These are phyloP conservation scores for Chauna torquata DNA, from an alignment of 2,113 vertebrate species.

Conservation along the genomic window DNA sequence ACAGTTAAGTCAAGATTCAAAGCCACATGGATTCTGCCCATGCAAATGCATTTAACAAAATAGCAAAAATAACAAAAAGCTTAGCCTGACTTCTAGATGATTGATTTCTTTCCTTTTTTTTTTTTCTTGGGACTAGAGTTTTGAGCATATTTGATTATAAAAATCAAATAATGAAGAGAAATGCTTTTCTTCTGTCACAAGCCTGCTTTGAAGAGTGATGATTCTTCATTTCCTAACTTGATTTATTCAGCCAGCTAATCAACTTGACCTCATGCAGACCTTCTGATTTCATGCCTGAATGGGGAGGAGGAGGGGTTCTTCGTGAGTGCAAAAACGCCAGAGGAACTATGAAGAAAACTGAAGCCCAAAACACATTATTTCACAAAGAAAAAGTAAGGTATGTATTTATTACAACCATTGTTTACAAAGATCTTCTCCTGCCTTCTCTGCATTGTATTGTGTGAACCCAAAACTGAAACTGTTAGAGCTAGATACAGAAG, in stretches of 20 bases:
- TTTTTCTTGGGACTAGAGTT: background rate
- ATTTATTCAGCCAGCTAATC: conserved; percentile 51
- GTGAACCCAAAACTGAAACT: background rate
- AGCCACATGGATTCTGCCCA: background rate
- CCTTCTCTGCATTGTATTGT: background rate
- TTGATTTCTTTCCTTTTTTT: background rate
- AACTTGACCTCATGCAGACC: conserved; percentile 23
- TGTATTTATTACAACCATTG: background rate
- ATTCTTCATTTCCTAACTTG: conserved; percentile 40
- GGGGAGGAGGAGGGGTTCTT: background rate
- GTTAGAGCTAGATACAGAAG: background rate
- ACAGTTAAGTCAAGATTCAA: background rate
- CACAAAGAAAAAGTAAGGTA: background rate
- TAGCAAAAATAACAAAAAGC: background rate
- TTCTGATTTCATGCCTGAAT: conserved; percentile 14
- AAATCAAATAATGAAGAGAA: conserved; percentile 50
- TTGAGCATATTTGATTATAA: conserved; percentile 49
- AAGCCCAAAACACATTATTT: background rate
- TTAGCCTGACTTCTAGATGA: background rate
- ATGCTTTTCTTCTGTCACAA: background rate
- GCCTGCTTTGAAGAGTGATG: conserved; percentile 33
- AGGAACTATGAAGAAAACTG: background rate
- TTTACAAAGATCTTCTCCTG: background rate
- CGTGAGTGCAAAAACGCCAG: background rate
- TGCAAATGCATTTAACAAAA: background rate